phyloP scores from a whole-genome alignment of 2,113 vertebrate genomes.

The Nothobranchius kuhntae region DNA sequence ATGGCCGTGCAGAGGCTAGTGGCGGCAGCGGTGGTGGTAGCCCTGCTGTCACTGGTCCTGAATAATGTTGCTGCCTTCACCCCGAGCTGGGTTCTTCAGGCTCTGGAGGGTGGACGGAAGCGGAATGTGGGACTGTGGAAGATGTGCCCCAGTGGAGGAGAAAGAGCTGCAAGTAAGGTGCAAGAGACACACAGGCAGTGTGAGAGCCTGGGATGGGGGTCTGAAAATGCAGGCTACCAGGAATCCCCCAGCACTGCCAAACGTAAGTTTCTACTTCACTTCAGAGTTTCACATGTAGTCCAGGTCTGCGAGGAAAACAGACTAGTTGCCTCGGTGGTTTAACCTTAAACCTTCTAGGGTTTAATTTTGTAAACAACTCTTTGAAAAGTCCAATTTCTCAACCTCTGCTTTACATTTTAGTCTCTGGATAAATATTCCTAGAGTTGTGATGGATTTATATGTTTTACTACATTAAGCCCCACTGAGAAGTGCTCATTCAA shows the following conservation, averaged over 20 bases:
- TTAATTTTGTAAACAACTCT: neutral
- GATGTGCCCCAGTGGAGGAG: constrained; percentile 84
- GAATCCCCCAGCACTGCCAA: constrained; percentile 95
- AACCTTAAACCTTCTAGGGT: too few species aligned
- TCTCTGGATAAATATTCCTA: neutral
- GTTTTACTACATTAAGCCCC: constrained; percentile 17
- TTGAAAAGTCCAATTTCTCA: neutral
- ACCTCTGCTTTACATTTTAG: neutral
- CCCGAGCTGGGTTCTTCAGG: constrained; percentile 94
- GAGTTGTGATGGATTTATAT: constrained; percentile 4
- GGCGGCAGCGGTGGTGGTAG: constrained; percentile 90
- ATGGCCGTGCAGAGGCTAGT: constrained; percentile 96
- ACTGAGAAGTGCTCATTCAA: constrained; percentile 54
- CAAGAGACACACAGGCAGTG: constrained; percentile 82
- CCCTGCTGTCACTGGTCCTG: constrained; percentile 91
- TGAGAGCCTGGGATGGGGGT: constrained; percentile 89
- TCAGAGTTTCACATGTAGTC: neutral
- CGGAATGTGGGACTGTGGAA: constrained; percentile 95
- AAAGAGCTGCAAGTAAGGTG: constrained; percentile 61
- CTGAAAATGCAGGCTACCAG: constrained; percentile 89
- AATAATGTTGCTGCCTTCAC: constrained; percentile 95
- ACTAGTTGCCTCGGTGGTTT: neutral
- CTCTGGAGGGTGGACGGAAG: constrained; percentile 89
- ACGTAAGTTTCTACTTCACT: constrained; percentile 84
- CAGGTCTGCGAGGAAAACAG: neutral